Evolutionary conservation across 2,888 invertebrate species (phyloP), one percentile per base, ranked within the genome.

Genomic region (Cheilosia grossa): DNA sequence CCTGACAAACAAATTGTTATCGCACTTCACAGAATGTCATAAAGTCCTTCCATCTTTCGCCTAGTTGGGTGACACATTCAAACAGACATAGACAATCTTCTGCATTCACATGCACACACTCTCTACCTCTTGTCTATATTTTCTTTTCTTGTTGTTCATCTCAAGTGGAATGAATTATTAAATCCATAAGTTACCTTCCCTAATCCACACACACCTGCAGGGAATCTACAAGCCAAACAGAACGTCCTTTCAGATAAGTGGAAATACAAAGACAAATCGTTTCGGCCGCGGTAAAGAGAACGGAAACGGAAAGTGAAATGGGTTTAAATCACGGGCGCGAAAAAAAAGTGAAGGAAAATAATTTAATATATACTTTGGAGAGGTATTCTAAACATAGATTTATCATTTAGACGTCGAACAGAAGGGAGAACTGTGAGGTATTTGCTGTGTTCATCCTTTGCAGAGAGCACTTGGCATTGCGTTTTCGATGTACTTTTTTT

Each of bases 11-110:
- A 54, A 40, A 40, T 17, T 73, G 61, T 44, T 58, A 63, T 61
- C 51, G 21, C 69, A 44, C 75, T 61, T 44, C 51, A 44, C 44
- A 61, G 69, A 77, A 40, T 75, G 75, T 67, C 67, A 53, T 59
- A 67, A 67, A 53, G 74, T 74, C 47, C 58, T 66, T 3, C 42
- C 21, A 13, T 24, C 24, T 19, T 37, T 10, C 30, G 24, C 17
- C 13, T 19, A 33, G n/a, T 4, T 2, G 1, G 19, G n/a, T n/a
- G 24, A 0, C 59, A 59, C 61, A 47, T 47, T 51, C 49, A 30
- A 7, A 17, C 1, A 30, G n/a, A n/a, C 30, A 56, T 17, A 30
- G 30, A 54, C 54, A 56, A 37, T 37, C 37, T 37, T 37, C 19
- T 56, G 4, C 33, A 33, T 49, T 6, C 21, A 33, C 33, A 33